Base-by-base conservation (phyloP, 2,797 vertebrate genomes). In the Chaenodraco wilsoni region DNA sequence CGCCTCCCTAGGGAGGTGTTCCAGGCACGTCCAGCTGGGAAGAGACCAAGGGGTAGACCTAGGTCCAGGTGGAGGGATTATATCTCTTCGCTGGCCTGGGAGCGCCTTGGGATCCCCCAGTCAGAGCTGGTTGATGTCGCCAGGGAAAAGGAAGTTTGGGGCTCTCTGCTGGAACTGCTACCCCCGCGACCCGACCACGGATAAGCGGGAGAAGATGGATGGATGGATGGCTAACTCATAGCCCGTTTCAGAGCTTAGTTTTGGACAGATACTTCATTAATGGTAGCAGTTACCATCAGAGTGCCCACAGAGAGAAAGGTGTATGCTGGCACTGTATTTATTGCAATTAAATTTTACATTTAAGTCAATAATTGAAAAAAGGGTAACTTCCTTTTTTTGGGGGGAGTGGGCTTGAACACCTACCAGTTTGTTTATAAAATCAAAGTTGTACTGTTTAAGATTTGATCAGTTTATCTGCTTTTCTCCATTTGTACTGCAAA, bases 401-500 rank as follows among this genome's bases (percentile, higher is more conserved):
- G 7, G 31, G 31, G 31, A 33, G 31, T 33, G 33, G 33, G 33
- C 10, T 37, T 16, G 33, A 54, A 59, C 13, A 49, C 16, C 27
- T 45, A 16, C 37, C 14, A 37, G 48, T 51, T 64, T 61, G 19
- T 27, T 56, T 65, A 46, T 11, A 48, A 27, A 57, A n/a, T 27
- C 19, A 52, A 79, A 77, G 40, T 3, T 27, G 6, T 37, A 17
- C 15, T 13, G 13, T 67, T 54, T 40, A 33, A 54, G 37, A 66
- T 80, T 69, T 66, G 43, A 61, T 75, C n/a, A 46, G 57, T 66
- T 75, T 61, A 70, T 49, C 33, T 69, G 66, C 41, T 69, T 80
- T 65, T 78, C 60, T 76, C 73, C 14, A 51, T 76, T 72, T 73
- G 48, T 65, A 27, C 70, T 81, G 23, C 16, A 82, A 81, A 83